Base-by-base conservation (phyloP, 1,140 invertebrate genomes). In the Penaeus vannamei region DNA sequence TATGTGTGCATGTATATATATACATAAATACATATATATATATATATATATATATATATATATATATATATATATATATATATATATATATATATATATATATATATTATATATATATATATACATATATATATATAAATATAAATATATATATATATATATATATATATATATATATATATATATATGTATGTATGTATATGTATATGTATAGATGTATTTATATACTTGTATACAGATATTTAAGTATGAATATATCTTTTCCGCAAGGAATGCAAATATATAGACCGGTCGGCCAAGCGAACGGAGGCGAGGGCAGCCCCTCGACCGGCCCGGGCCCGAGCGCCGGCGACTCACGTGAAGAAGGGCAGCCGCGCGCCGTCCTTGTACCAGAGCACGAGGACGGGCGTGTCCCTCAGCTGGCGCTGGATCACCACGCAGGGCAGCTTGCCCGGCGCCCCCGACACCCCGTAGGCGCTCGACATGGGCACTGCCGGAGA, bases 331-430 rank as follows among this genome's bases (percentile, higher is more conserved):
- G 8, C 17, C 53, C 53, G 0, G 36, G 3, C 53, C 17, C 36
- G 36, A 4, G 1, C 3, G 36, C 36, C 4, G 36, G 4, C 36
- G 36, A 89, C 87, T 89, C 60, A 89, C 87, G 87, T 89, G 87
- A 79, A 89, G 82, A 89, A 89, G 60, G 87, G 87, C 10, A 60
- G 69, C 26, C 87, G 82, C n/a, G 87, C 81, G 46, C 87, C 87
- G 61, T 85, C 87, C 87, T 85, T 89, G 72, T 89, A 89, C 87
- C 87, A 89, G 59, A 89, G 87, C 53, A 89, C 87, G 32, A 89
- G 72, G 87, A 84, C 80, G 29, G 87, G 87, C 22, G 29, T 80
- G 72, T 89, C 87, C 66, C 61, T 36, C 14, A 59, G 46, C 53
- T 89, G 87, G 36, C 84, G 84, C 59, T 89, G 87, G 53, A 79